phyloP scores from a whole-genome alignment of 2,888 invertebrate species.

The Patella caerulea region DNA sequence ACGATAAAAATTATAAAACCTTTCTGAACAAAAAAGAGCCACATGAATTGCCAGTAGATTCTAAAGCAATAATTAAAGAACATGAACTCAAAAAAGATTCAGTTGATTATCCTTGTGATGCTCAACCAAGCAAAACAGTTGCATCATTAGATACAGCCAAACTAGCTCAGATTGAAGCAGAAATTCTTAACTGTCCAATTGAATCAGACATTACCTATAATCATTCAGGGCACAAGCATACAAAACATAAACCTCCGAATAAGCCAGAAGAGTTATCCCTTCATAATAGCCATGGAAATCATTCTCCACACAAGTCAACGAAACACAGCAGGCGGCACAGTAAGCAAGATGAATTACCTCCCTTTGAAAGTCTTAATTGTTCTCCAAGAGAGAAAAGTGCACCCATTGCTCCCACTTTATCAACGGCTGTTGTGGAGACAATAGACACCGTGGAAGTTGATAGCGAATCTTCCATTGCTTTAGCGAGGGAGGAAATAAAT shows the following conservation, averaged over 20 bases:
- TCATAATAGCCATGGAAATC: not conserved
- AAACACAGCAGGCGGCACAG: not conserved
- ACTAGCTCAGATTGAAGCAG: not conserved
- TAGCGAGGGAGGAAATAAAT: no score
- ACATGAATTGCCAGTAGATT: not conserved
- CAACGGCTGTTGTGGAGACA: slow-evolving; percentile 42
- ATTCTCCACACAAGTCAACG: not conserved
- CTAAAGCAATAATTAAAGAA: not conserved
- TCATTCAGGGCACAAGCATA: not conserved
- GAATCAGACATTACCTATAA: not conserved
- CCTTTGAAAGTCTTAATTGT: slow-evolving; percentile 33
- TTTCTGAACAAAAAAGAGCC: not conserved
- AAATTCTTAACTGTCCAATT: not conserved
- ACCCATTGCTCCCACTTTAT: slow-evolving; percentile 41
- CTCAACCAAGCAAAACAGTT: not conserved
- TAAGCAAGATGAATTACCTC: not conserved
- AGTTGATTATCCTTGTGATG: no score
- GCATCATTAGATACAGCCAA: not conserved
- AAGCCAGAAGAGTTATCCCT: no score
- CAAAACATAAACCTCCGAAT: not conserved
- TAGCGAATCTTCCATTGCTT: slow-evolving; percentile 28
- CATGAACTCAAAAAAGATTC: not conserved
- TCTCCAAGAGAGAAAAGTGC: slow-evolving; percentile 30
- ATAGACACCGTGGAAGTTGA: slow-evolving; percentile 40
- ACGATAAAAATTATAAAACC: not conserved